Evolutionary conservation across 2,888 invertebrate genomes (phyloP).

Genomic region (Tipula vernalis): DNA sequence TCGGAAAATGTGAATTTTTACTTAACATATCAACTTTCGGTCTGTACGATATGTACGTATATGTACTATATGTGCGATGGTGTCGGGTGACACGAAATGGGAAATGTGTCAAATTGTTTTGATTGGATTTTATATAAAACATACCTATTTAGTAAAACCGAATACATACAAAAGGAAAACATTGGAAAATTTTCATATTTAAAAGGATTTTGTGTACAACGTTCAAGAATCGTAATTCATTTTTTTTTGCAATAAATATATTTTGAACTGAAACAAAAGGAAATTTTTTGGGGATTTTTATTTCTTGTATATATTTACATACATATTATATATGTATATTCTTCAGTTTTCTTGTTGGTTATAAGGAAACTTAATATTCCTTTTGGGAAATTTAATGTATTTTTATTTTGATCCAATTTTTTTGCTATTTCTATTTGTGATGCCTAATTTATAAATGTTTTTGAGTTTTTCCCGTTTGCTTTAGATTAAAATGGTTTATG

Average conservation of each 20-base stretch:
- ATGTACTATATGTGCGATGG: not conserved
- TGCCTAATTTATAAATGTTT: not conserved
- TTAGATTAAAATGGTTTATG: not conserved
- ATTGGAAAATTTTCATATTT: not conserved
- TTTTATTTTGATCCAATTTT: not conserved
- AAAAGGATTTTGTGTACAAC: no score
- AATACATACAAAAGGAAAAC: not conserved
- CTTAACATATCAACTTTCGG: not conserved
- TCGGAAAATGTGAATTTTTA: not conserved
- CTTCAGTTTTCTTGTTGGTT: not conserved
- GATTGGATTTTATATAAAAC: not conserved
- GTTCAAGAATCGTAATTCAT: no score
- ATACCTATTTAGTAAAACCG: not conserved
- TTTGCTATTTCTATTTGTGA: not conserved
- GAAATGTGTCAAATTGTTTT: not conserved
- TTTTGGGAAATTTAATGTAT: not conserved
- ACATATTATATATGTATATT: not conserved
- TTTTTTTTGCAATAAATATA: no score
- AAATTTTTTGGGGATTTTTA: no score
- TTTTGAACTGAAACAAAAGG: no score
- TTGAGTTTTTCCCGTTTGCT: not conserved
- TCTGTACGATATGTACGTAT: not conserved
- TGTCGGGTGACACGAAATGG: not conserved
- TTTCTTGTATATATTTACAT: no score
- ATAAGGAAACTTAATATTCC: not conserved